These are phyloP conservation scores for Mormyrus hasselquistii DNA, from an alignment of 2,797 vertebrate species.

Conservation along the genomic window DNA sequence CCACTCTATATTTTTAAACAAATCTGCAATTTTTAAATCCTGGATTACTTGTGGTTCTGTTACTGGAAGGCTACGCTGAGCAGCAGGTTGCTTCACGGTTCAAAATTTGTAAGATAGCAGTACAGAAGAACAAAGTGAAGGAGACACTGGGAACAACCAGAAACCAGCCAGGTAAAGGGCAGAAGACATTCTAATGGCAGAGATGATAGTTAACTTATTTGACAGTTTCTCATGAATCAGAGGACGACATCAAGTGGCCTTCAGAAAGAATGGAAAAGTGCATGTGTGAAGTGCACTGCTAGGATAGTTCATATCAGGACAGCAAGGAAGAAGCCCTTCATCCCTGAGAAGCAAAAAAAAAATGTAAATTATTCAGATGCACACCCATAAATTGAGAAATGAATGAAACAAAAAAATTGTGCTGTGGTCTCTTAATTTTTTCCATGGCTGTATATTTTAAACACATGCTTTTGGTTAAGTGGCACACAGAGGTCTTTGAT, in stretches of 20 bases:
- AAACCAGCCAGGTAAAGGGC: neutral
- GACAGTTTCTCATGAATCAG: neutral
- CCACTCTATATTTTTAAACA: neutral
- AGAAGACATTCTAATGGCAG: neutral
- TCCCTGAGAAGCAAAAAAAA: neutral
- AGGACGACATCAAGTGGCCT: neutral
- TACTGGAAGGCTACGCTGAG: neutral
- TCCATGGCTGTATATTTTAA: neutral
- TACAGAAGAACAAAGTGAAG: neutral
- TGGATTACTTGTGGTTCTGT: neutral
- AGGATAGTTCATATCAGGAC: neutral
- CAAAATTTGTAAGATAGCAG: neutral
- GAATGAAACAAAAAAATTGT: neutral
- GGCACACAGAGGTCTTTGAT: neutral
- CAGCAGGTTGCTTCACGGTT: neutral
- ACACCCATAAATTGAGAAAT: neutral
- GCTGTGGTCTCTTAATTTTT: neutral
- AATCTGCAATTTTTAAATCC: neutral
- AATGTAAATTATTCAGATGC: neutral
- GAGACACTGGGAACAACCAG: neutral
- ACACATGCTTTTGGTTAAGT: neutral
- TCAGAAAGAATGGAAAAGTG: neutral
- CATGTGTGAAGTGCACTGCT: neutral
- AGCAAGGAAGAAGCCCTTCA: neutral
- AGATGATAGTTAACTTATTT: neutral